Evolutionary conservation across 2,797 vertebrate genomes (phyloP).

Genomic region (Hydrolagus colliei): DNA sequence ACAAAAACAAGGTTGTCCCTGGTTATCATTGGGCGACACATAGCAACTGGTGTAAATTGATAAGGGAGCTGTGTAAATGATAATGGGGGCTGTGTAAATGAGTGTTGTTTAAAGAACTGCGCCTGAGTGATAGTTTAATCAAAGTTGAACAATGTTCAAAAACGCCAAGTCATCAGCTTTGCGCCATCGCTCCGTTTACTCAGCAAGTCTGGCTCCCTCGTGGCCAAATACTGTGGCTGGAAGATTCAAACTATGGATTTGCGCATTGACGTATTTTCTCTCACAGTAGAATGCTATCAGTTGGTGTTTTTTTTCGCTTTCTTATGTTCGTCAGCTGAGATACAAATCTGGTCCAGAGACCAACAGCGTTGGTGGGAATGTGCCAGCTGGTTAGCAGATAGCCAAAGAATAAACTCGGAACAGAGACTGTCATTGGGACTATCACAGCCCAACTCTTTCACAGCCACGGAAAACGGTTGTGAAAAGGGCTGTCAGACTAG

Average conservation of each 20-base stretch:
- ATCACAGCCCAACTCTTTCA: too few species aligned
- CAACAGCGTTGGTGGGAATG: neutral
- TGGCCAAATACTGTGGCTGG: neutral
- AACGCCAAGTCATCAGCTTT: constrained; percentile 4
- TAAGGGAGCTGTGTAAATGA: neutral
- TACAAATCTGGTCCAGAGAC: neutral
- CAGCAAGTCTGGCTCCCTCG: neutral
- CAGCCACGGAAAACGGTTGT: too few species aligned
- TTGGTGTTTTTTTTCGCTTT: neutral
- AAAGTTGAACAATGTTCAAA: constrained; percentile 10
- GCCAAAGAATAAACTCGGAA: too few species aligned
- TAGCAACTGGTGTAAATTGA: neutral
- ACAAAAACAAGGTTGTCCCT: neutral
- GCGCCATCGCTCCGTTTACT: neutral
- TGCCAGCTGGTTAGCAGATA: neutral
- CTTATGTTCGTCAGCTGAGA: neutral
- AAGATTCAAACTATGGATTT: neutral
- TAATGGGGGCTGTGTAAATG: neutral
- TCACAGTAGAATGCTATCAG: neutral
- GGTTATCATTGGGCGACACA: neutral
- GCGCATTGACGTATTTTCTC: neutral
- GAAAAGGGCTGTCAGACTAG: too few species aligned
- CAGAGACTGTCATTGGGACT: too few species aligned
- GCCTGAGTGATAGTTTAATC: neutral
- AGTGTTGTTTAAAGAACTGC: neutral